Conservation (phyloP, 2,113 vertebrate genomes). For the Hippocampus comes region DNA sequence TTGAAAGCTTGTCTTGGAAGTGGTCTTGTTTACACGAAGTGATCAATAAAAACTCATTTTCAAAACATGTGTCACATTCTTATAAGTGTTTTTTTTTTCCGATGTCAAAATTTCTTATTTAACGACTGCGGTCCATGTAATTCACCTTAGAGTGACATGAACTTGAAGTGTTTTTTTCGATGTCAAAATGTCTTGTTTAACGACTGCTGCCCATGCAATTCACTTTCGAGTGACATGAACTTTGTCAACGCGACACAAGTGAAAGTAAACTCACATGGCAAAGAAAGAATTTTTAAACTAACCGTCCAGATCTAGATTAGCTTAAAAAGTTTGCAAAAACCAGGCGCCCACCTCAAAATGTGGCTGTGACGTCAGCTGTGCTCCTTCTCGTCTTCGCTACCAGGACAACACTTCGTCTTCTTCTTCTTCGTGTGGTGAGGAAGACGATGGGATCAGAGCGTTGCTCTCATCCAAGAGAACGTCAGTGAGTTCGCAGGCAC, state of each 20-base stretch:
- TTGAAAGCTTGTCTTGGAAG: slow-evolving; percentile 4
- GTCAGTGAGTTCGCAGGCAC: not conserved
- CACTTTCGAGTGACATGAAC: not conserved
- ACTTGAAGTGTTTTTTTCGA: not conserved
- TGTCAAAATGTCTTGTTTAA: not conserved
- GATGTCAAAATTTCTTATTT: not conserved
- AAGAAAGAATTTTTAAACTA: not conserved
- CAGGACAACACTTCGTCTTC: not conserved
- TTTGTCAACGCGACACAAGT: not conserved
- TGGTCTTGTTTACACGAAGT: not conserved
- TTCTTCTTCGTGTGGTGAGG: not conserved
- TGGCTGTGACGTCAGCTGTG: not conserved
- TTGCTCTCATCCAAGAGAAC: not conserved
- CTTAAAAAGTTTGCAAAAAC: not conserved
- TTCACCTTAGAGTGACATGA: not conserved
- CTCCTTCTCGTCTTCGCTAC: not conserved
- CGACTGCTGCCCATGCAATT: not conserved
- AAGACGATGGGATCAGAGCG: not conserved
- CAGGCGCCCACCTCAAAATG: not conserved
- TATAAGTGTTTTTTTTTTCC: too few relatives aligned
- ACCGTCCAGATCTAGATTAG: too few relatives aligned
- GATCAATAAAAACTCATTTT: slow-evolving; percentile 1
- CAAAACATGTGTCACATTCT: not conserved
- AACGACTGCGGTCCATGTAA: not conserved
- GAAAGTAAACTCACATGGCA: not conserved